These are phyloP conservation scores for Ryuthela nishihirai DNA, from an alignment of 2,888 invertebrate species.

Conservation along the genomic window DNA sequence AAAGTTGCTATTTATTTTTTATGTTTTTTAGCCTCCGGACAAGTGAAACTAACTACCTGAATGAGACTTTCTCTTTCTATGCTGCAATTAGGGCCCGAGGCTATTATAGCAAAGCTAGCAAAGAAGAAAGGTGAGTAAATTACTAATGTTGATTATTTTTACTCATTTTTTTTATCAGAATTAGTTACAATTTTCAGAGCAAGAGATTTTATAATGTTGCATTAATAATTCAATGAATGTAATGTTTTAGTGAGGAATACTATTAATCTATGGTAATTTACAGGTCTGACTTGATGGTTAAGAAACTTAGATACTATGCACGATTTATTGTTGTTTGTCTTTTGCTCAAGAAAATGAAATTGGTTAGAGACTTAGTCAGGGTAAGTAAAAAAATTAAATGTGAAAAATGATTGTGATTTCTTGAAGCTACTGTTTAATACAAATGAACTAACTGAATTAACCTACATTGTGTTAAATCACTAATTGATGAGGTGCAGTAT, in stretches of 20 bases:
- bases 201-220: too few relatives aligned
- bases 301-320: slow-evolving; percentile 89
- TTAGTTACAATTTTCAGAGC: too few relatives aligned
- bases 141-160: neutral
- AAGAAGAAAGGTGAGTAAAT: slow-evolving; percentile 71
- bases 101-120: slow-evolving; percentile 88
- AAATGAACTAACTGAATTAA: too few relatives aligned
- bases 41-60: slow-evolving; percentile 92
- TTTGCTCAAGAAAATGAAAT: slow-evolving; percentile 85
- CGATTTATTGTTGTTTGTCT: slow-evolving; percentile 94
- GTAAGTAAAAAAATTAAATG: too few relatives aligned
- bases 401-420: neutral
- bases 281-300: slow-evolving; percentile 86
- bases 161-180: slow-evolving; percentile 5
- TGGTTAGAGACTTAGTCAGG: slow-evolving; percentile 82
- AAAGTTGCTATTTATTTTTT: neutral
- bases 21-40: slow-evolving; percentile 72
- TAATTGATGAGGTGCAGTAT: too few relatives aligned
- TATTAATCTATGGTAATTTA: too few relatives aligned
- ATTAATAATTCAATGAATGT: too few relatives aligned
- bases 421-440: neutral
- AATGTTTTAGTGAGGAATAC: too few relatives aligned
- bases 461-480: too few relatives aligned
- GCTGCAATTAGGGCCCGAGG: slow-evolving; percentile 88
- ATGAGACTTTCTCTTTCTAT: slow-evolving; percentile 95